These are phyloP conservation scores for Numenius phaeopus DNA, from an alignment of 2,797 vertebrate species.

Conservation along the genomic window DNA sequence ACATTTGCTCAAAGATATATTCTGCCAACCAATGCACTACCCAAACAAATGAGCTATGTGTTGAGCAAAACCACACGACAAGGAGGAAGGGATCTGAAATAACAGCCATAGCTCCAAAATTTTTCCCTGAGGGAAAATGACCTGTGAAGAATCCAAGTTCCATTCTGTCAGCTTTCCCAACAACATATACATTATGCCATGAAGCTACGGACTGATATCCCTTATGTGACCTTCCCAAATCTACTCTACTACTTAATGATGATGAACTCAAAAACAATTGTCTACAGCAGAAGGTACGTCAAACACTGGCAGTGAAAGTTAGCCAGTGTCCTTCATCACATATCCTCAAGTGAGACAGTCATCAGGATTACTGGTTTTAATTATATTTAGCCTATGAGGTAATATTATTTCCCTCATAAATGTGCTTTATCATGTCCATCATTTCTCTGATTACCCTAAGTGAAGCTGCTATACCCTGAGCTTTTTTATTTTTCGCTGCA, in stretches of 20 bases:
- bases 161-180: slow-evolving; percentile 30
- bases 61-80: slow-evolving; percentile 27
- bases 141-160: background rate
- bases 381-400: background rate
- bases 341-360: background rate
- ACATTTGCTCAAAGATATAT: background rate
- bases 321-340: background rate
- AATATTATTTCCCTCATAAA: background rate
- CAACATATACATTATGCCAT: background rate
- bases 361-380: background rate
- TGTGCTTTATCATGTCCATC: background rate
- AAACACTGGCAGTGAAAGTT: background rate
- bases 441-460: background rate
- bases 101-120: slow-evolving; percentile 1
- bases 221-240: background rate
- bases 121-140: background rate
- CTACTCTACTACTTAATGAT: background rate
- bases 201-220: background rate
- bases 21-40: background rate
- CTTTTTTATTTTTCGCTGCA: background rate
- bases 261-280: background rate
- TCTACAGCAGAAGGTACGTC: background rate
- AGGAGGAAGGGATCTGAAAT: slow-evolving; percentile 12
- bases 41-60: background rate
- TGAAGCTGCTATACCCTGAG: background rate